phyloP scores from a whole-genome alignment of 2,113 vertebrate species.

The Gymnorhina tibicen region DNA sequence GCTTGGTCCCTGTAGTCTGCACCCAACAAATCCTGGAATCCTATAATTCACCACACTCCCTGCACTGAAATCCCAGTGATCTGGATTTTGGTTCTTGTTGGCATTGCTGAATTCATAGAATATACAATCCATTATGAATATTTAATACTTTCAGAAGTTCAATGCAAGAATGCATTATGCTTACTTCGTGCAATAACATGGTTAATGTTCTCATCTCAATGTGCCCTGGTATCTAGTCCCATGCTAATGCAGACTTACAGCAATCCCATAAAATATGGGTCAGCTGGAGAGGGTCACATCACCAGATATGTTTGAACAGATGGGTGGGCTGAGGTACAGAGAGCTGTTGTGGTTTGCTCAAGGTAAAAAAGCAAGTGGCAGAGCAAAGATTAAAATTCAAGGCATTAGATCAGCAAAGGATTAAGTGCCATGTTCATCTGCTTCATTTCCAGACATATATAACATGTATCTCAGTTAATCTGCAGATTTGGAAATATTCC shows the following conservation, averaged over 20 bases:
- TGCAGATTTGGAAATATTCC: background rate
- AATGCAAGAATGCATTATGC: background rate
- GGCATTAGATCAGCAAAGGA: conserved; percentile 20
- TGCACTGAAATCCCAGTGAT: background rate
- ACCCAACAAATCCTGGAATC: background rate
- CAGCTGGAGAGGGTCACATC: background rate
- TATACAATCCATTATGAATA: background rate
- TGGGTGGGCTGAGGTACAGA: conserved; percentile 3
- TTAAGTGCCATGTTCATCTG: background rate
- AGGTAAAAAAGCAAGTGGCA: conserved; percentile 36
- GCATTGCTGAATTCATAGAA: background rate
- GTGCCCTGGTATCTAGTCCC: background rate
- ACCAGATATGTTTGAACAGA: background rate
- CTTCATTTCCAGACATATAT: background rate
- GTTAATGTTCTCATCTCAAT: background rate
- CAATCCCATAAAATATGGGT: conserved; percentile 9
- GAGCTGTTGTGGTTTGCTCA: background rate
- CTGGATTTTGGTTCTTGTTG: background rate
- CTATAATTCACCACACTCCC: background rate
- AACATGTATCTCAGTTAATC: background rate
- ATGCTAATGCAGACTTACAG: background rate
- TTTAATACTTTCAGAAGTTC: background rate
- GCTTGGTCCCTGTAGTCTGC: background rate
- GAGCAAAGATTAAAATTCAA: conserved; percentile 48
- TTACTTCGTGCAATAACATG: background rate